Evolutionary conservation across 2,888 invertebrate species (phyloP).

Genomic region (Dryococelus australis): DNA sequence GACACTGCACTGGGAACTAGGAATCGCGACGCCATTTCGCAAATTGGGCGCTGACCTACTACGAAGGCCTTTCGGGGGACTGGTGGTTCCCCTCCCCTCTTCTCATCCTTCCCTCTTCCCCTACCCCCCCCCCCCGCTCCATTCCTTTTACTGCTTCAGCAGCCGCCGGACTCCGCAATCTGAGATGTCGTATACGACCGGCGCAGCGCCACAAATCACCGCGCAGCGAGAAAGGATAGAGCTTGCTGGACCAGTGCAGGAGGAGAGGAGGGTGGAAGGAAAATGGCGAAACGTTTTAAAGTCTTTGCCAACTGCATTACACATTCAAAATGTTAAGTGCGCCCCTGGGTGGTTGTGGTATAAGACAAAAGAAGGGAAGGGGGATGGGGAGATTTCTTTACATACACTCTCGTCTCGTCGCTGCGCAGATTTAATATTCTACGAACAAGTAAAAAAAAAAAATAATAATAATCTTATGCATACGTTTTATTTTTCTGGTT

Average conservation of each 20-base stretch:
- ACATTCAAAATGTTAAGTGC: conserved; percentile 16
- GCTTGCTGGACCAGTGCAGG: background rate
- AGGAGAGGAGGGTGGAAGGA: background rate
- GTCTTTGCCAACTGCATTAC: conserved; percentile 16
- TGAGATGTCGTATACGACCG: background rate
- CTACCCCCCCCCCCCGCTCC: background rate
- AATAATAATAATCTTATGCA: too few species aligned
- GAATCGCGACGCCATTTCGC: conserved; percentile 19
- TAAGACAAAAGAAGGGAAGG: background rate
- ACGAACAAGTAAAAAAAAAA: background rate
- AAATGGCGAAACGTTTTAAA: background rate
- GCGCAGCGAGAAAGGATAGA: conserved; percentile 1
- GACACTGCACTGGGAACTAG: background rate
- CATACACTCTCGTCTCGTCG: background rate
- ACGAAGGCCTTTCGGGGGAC: background rate
- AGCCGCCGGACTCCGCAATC: background rate
- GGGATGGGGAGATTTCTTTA: background rate
- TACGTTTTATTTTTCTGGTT: background rate
- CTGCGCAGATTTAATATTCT: background rate
- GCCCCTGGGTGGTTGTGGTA: background rate
- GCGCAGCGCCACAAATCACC: conserved; percentile 3
- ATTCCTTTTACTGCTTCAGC: background rate
- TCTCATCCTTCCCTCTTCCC: conserved; percentile 20
- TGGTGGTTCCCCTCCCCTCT: background rate
- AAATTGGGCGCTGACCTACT: conserved; percentile 12